These are phyloP conservation scores for Liasis olivaceus DNA, from an alignment of 2,797 vertebrate species.

Conservation along the genomic window DNA sequence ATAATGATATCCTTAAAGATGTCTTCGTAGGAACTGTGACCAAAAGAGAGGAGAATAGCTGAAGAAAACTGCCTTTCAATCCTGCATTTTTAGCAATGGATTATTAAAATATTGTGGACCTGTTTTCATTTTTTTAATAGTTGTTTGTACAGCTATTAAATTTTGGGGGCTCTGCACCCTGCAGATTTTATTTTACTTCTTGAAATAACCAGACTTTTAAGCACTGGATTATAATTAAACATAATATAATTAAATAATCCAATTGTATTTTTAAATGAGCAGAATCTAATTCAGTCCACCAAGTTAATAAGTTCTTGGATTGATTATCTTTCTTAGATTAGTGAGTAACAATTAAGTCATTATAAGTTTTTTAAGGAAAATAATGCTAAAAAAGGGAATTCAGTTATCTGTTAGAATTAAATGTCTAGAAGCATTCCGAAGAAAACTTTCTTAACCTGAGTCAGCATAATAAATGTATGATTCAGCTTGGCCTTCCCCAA, in stretches of 20 bases:
- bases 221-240: conserved; percentile 23
- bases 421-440: neutral
- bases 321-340: neutral
- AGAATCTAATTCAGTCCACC: neutral
- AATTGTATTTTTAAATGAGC: neutral
- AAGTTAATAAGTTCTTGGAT: neutral
- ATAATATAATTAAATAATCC: neutral
- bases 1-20: conserved; percentile 84
- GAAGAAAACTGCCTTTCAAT: conserved; percentile 36
- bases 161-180: neutral
- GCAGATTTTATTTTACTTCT: conserved; percentile 36
- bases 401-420: neutral
- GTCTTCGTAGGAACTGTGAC: conserved; percentile 79
- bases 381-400: neutral
- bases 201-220: conserved; percentile 23
- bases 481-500: too few species aligned
- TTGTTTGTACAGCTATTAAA: conserved; percentile 23
- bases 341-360: neutral
- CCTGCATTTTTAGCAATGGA: conserved; percentile 29
- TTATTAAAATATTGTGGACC: neutral
- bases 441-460: too few species aligned
- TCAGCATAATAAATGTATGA: too few species aligned
- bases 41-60: conserved; percentile 51
- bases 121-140: conserved; percentile 9
- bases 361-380: neutral